Base-by-base conservation (phyloP, 2,797 vertebrate species). In the Sphenopsis melanotis region DNA sequence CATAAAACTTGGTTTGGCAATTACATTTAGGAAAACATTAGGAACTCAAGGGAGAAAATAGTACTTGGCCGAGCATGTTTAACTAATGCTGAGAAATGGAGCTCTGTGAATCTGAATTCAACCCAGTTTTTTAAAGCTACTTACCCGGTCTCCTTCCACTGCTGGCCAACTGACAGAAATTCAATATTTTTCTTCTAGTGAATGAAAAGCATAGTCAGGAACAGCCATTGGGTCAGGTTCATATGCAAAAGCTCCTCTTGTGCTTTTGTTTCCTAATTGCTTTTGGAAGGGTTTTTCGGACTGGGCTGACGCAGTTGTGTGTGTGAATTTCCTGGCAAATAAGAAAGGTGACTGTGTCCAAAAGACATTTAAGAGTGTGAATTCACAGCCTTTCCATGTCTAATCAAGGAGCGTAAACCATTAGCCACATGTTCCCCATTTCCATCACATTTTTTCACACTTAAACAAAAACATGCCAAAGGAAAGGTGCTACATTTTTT, bases 341-440 rank as follows among this genome's bases (percentile, higher is more conserved):
- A 81, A 87, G 90, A 41, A 83, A 60, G 74, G 91, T 85, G 52
- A 85, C 77, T 97, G 96, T 94, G 96, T 98, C 97, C 95, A 98
- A 97, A 97, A 97, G 93, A 87, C 93, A 82, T 97, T 97, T 97
- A 55, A 95, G 95, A 94, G 93, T 76, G 69, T 86, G 66, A 96
- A 97, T 91, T 94, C 95, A 87, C 93, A 97, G 95, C 95, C 93
- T 97, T 96, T 97, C 97, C 91, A 71, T 95, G 96, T 97, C 97
- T 97, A 98, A 97, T 97, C 93, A 96, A 74, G 95, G 65, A 97
- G 66, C 21, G 7, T 95, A 89, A 97, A 93, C 84, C 94, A 93
- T 97, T 96, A 96, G 97, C 97, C 97, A 97, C 97, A 97, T 72
- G 90, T 94, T 97, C 94, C 97, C 97, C 94, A 96, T 98, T 97